A percentile compares a stretch with the other conserved stretches of the same genome.
Evolutionary conservation across 2,888 invertebrate species (phyloP).

Genomic region (Agrochola lychnidis): DNA sequence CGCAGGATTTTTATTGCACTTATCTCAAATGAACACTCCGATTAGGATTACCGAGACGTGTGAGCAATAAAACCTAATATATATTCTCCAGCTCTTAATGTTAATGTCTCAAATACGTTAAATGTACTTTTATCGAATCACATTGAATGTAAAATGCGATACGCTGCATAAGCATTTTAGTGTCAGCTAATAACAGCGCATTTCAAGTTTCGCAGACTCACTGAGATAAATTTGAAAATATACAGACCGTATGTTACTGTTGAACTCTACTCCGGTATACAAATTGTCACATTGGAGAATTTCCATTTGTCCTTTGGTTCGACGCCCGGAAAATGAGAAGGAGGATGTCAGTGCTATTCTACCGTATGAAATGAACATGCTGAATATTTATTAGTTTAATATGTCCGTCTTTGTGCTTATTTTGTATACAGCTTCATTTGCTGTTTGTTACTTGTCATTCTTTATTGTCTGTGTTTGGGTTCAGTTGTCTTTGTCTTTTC

Average conservation of each 20-base stretch:
- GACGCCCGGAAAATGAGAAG: slow-evolving; percentile 66
- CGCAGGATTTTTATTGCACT: slow-evolving; percentile 14
- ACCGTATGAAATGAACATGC: slow-evolving; percentile 54
- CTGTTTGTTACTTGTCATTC: slow-evolving; percentile 39
- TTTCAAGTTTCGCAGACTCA: slow-evolving; percentile 37
- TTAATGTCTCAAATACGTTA: slow-evolving; percentile 36
- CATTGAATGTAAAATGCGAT: slow-evolving; percentile 28
- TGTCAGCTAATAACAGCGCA: slow-evolving; percentile 29
- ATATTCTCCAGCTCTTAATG: slow-evolving; percentile 29
- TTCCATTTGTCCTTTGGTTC: slow-evolving; percentile 68
- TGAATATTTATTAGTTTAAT: slow-evolving; percentile 69
- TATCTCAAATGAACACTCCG: slow-evolving; percentile 26
- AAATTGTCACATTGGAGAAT: slow-evolving; percentile 63
- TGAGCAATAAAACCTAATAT: slow-evolving; percentile 29
- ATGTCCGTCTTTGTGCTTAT: slow-evolving; percentile 56
- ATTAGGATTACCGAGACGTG: slow-evolving; percentile 36
- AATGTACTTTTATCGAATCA: slow-evolving; percentile 39
- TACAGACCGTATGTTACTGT: slow-evolving; percentile 49
- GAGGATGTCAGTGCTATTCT: slow-evolving; percentile 59
- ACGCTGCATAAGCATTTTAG: slow-evolving; percentile 25
- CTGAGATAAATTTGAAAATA: slow-evolving; percentile 53
- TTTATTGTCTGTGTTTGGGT: slow-evolving; percentile 27
- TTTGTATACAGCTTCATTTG: slow-evolving; percentile 50
- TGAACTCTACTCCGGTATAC: slow-evolving; percentile 53
- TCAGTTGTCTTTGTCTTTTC: slow-evolving; percentile 33